These are phyloP conservation scores for Bembecia ichneumoniformis DNA, from an alignment of 2,888 invertebrate species.

Conservation along the genomic window DNA sequence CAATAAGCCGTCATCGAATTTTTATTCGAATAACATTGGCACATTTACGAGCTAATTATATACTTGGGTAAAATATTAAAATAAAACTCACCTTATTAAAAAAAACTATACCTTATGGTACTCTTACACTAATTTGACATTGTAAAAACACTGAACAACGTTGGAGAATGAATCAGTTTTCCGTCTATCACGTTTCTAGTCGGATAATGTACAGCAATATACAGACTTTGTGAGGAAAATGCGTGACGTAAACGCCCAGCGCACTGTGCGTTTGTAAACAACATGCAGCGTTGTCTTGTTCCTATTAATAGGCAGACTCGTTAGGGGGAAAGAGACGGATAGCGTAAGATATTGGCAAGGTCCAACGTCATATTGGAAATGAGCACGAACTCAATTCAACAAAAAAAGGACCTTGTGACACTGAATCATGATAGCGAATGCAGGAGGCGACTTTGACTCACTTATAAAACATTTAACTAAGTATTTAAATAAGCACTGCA, in stretches of 20 bases:
- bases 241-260: constrained; percentile 14
- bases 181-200: constrained; percentile 11
- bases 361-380: constrained; percentile 33
- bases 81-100: too few species aligned
- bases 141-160: constrained; percentile 1
- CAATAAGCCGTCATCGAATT: too few species aligned
- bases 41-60: too few species aligned
- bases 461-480: too few species aligned
- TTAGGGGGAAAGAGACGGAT: constrained; percentile 18
- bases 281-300: constrained; percentile 2
- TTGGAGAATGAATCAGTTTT: constrained; percentile 9
- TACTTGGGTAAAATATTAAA: too few species aligned
- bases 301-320: background rate
- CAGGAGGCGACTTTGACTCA: background rate
- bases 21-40: too few species aligned
- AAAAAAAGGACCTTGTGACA: constrained; percentile 11
- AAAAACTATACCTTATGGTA: too few species aligned
- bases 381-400: constrained; percentile 20
- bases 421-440: constrained; percentile 3
- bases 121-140: too few species aligned
- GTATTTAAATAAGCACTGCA: too few species aligned
- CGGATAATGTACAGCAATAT: constrained; percentile 7
- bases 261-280: constrained; percentile 4
- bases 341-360: constrained; percentile 2
- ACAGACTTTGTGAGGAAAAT: constrained; percentile 11